phyloP scores from a whole-genome alignment of 1,140 invertebrate species.

The Brachionus koreanus region DNA sequence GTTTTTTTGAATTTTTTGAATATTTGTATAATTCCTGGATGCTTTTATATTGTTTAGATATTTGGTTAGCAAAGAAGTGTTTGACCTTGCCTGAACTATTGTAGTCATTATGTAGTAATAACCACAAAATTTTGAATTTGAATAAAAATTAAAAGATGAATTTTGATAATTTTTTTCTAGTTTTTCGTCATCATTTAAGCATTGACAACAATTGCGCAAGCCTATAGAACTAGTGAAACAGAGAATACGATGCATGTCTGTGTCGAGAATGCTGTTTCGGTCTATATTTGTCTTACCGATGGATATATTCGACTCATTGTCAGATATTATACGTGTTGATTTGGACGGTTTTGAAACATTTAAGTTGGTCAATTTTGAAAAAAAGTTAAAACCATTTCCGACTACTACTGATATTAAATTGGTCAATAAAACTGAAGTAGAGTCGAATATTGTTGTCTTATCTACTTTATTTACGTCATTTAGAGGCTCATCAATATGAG shows the following conservation, averaged over 20 bases:
- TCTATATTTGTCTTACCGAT: not conserved
- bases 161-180: not conserved
- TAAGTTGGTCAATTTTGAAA: not conserved
- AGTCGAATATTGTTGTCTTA: not conserved
- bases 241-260: not conserved
- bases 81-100: not conserved
- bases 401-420: constrained; percentile 15
- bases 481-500: not conserved
- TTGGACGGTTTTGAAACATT: constrained; percentile 11
- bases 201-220: not conserved
- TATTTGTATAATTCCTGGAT: not conserved
- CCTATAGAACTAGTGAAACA: not conserved
- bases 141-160: constrained; percentile 14
- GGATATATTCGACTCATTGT: not conserved
- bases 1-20: not conserved
- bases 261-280: not conserved
- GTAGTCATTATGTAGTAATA: constrained; percentile 24
- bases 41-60: not conserved
- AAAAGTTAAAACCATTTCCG: not conserved
- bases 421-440: not conserved
- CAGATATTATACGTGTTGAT: not conserved
- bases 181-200: not conserved
- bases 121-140: constrained; percentile 10
- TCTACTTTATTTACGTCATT: not conserved
- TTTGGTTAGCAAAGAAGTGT: not conserved